A percentile compares a stretch with the other conserved stretches of the same genome.
Conservation (phyloP, 2,113 vertebrate genomes). For the Albula goreensis region DNA sequence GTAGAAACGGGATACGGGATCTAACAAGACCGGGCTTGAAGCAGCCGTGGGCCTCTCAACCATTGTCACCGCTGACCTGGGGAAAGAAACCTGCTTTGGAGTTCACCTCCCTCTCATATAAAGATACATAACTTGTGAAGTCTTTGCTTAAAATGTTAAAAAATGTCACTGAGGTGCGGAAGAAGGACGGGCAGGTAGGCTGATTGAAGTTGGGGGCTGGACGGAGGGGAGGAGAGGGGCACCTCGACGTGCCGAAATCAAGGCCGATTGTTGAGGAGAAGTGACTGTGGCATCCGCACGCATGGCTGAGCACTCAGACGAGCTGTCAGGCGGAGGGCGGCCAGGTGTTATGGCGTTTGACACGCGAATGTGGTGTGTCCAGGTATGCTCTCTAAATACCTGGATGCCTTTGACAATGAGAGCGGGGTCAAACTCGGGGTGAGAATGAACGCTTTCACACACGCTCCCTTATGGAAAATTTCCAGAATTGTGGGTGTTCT, state of each 20-base stretch:
- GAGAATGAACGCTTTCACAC: neutral
- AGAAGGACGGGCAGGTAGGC: too few relatives aligned
- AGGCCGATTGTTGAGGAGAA: neutral
- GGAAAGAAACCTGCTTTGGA: constrained; percentile 6
- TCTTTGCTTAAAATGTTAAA: neutral
- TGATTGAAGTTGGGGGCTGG: too few relatives aligned
- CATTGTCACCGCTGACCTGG: constrained; percentile 21
- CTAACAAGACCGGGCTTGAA: constrained; percentile 18
- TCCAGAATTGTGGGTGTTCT: neutral
- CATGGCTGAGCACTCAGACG: neutral
- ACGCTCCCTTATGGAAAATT: neutral
- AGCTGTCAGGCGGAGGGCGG: neutral
- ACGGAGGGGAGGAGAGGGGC: neutral
- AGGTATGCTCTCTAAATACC: neutral
- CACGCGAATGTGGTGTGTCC: neutral
- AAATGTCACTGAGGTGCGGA: neutral
- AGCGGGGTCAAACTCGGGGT: neutral
- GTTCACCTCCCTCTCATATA: neutral
- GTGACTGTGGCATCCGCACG: neutral
- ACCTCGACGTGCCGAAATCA: neutral
- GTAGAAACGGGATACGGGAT: constrained; percentile 16
- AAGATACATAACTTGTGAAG: neutral
- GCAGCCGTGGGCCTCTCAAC: neutral
- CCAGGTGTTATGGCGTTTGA: neutral
- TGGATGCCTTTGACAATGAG: neutral